Percentiles rank a stretch among this genome's conserved stretches.
phyloP scores from a whole-genome alignment of 2,113 vertebrate genomes.

The Rhipidura dahli region DNA sequence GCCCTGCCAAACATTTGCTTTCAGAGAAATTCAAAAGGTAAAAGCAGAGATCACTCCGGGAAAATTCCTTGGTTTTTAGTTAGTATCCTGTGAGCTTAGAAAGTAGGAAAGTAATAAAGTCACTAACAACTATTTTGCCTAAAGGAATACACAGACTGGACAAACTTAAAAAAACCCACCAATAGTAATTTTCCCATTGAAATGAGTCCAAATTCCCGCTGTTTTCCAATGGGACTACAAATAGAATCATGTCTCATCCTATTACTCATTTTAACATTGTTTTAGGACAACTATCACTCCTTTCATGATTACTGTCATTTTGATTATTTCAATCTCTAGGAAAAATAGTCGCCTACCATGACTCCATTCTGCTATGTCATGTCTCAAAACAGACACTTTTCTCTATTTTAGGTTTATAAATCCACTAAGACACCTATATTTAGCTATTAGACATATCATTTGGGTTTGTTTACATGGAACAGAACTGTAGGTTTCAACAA shows the following conservation, averaged over 20 bases:
- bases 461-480: not conserved
- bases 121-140: not conserved
- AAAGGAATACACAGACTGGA: not conserved
- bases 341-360: not conserved
- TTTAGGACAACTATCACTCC: not conserved
- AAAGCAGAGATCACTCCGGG: not conserved
- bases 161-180: not conserved
- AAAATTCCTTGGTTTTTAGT: not conserved
- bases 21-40: not conserved
- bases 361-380: not conserved
- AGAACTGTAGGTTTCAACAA: not conserved
- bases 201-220: not conserved
- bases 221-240: not conserved
- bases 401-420: not conserved
- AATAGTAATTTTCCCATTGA: not conserved
- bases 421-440: not conserved
- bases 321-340: not conserved
- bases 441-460: not conserved
- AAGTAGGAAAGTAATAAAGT: not conserved
- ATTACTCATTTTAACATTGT: not conserved
- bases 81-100: not conserved
- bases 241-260: not conserved
- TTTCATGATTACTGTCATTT: not conserved
- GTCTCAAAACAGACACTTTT: not conserved
- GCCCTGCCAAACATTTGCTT: not conserved